These are phyloP conservation scores for Acipenser ruthenus DNA, from an alignment of 2,797 vertebrate genomes.

Conservation along the genomic window DNA sequence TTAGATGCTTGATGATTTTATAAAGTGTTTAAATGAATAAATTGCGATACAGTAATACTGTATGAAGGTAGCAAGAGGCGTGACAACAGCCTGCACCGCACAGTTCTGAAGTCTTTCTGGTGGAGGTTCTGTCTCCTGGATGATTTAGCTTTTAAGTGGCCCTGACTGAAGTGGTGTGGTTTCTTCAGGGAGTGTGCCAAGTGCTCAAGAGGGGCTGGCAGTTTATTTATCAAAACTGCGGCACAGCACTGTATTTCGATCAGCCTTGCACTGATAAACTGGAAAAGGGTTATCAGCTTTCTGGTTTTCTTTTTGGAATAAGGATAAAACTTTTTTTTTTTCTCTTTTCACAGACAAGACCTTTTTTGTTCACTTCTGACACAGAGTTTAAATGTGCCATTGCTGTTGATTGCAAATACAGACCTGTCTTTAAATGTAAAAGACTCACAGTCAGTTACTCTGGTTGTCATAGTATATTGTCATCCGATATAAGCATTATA, in stretches of 20 bases:
- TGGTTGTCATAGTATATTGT: no score
- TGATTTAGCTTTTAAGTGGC: not conserved
- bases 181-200: not conserved
- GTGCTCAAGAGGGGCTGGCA: not conserved
- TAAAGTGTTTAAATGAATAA: no score
- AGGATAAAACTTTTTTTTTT: not conserved
- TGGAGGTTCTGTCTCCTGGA: not conserved
- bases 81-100: not conserved
- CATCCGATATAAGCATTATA: no score
- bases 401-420: no score
- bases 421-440: no score
- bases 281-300: not conserved
- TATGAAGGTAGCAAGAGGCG: not conserved
- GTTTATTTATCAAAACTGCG: not conserved
- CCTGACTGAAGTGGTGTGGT: not conserved
- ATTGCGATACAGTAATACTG: not conserved
- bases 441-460: no score
- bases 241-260: not conserved
- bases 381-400: no score
- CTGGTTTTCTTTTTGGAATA: slow-evolving; percentile 10
- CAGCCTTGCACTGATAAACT: not conserved
- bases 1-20: no score
- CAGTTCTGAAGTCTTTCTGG: not conserved
- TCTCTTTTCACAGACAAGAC: no score
- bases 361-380: no score